These are phyloP conservation scores for Agrochola lychnidis DNA, from an alignment of 2,888 invertebrate genomes.

Conservation along the genomic window DNA sequence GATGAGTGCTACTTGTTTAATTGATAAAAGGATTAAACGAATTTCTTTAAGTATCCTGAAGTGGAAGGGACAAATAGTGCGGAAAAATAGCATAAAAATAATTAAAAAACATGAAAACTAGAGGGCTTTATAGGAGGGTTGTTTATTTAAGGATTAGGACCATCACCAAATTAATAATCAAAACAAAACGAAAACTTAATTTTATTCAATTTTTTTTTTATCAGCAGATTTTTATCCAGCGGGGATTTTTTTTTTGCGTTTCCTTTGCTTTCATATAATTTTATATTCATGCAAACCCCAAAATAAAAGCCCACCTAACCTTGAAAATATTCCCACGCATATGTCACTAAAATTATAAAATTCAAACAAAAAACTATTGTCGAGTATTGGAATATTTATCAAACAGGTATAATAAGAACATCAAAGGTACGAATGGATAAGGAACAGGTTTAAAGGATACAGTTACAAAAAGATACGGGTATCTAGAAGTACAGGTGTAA, in stretches of 20 bases:
- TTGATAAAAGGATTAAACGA: background rate
- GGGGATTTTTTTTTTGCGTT: background rate
- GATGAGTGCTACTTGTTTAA: background rate
- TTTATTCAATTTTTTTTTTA: background rate
- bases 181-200: slow-evolving; percentile 8
- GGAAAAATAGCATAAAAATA: slow-evolving; percentile 5
- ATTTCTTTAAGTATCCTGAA: background rate
- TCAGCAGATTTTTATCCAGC: background rate
- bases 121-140: background rate
- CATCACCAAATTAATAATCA: slow-evolving; percentile 44
- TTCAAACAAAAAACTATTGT: background rate
- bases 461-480: no score
- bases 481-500: no score
- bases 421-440: no score
- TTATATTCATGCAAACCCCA: slow-evolving; percentile 23
- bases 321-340: background rate
- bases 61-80: background rate
- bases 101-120: background rate
- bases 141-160: slow-evolving; percentile 34
- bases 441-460: no score
- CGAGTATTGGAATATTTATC: background rate
- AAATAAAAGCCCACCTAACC: background rate
- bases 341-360: background rate
- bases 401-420: no score
- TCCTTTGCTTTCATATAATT: background rate